A percentile compares a stretch with the other conserved stretches of the same genome.
These are phyloP conservation scores for Erpornis zantholeuca DNA, from an alignment of 2,113 vertebrate species.

Conservation along the genomic window DNA sequence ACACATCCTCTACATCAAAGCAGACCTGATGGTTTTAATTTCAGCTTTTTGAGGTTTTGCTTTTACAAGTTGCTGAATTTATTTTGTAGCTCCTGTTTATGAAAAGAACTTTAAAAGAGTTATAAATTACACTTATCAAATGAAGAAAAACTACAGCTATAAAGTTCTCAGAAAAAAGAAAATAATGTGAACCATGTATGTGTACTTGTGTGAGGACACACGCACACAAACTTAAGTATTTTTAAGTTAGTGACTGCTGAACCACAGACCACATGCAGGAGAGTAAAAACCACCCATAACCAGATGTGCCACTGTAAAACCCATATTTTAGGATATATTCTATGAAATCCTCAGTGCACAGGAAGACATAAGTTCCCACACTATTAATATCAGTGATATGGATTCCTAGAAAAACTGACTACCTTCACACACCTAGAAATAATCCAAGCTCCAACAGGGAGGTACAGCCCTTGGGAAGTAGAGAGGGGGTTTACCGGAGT, in stretches of 20 bases:
- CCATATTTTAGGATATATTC: not conserved
- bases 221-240: not conserved
- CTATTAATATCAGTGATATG: not conserved
- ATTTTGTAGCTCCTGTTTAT: constrained; percentile 50
- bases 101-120: constrained; percentile 9
- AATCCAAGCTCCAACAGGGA: not conserved
- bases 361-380: not conserved
- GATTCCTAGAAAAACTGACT: constrained; percentile 15
- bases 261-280: constrained; percentile 47
- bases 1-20: constrained; percentile 57
- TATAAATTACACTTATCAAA: constrained; percentile 42
- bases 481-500: not conserved
- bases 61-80: constrained; percentile 58
- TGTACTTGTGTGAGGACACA: not conserved
- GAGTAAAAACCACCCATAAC: constrained; percentile 38
- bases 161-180: constrained; percentile 6
- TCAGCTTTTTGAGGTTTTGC: constrained; percentile 44
- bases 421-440: not conserved
- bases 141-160: not conserved
- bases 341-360: not conserved
- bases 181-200: not conserved
- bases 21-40: constrained; percentile 43
- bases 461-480: not conserved
- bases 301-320: constrained; percentile 45
- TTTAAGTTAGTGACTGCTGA: constrained; percentile 20